A percentile compares a stretch with the other conserved stretches of the same genome.
phyloP scores from a whole-genome alignment of 1,140 invertebrate genomes.

The Hypothenemus hampei region DNA sequence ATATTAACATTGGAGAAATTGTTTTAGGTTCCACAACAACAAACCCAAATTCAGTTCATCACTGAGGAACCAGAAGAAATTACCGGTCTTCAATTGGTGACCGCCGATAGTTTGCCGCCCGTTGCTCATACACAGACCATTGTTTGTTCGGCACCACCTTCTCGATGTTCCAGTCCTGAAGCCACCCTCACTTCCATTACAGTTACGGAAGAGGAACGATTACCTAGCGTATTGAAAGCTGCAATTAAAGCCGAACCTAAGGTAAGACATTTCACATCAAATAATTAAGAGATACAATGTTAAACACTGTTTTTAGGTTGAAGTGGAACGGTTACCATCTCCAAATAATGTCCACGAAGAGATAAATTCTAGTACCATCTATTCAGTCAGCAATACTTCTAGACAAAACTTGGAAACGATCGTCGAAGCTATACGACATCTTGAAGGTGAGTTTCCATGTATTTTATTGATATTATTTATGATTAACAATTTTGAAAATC shows the following conservation, averaged over 20 bases:
- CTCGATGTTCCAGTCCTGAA: constrained; percentile 50
- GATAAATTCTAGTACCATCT: constrained; percentile 55
- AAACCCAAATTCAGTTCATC: constrained; percentile 51
- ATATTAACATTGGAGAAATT: background rate
- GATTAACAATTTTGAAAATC: background rate
- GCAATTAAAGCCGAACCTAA: constrained; percentile 82
- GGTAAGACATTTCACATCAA: constrained; percentile 13
- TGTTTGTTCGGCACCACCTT: constrained; percentile 50
- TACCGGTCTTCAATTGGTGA: constrained; percentile 51
- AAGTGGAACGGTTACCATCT: constrained; percentile 66
- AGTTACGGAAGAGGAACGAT: constrained; percentile 40
- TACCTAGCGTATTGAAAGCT: constrained; percentile 71
- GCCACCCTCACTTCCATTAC: constrained; percentile 41
- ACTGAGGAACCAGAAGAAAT: constrained; percentile 56
- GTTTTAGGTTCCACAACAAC: constrained; percentile 24
- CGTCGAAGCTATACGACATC: constrained; percentile 92
- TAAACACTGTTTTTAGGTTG: constrained; percentile 48
- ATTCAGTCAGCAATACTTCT: constrained; percentile 69
- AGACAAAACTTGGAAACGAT: constrained; percentile 95
- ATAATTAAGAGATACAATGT: background rate
- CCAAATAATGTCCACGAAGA: constrained; percentile 54
- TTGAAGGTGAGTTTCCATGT: constrained; percentile 60
- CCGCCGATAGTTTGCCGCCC: constrained; percentile 51
- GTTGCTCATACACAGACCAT: constrained; percentile 55
- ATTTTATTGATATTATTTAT: background rate